A percentile compares a stretch with the other conserved stretches of the same genome.
Evolutionary conservation across 2,888 invertebrate species (phyloP).

Genomic region (Cerceris rybyensis): DNA sequence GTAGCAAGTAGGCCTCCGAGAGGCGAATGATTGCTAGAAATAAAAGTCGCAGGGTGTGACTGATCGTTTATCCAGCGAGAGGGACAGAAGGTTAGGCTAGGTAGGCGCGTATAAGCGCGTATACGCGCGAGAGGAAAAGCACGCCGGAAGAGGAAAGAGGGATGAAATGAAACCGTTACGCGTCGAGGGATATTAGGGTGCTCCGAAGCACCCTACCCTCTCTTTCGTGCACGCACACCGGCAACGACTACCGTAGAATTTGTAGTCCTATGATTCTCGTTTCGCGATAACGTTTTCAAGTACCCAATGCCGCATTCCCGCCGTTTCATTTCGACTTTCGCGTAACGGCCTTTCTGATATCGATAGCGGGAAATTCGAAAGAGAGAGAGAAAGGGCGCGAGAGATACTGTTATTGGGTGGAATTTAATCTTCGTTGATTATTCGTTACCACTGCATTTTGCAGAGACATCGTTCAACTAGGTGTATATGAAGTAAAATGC

Average conservation of each 20-base stretch:
- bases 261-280: slow-evolving; percentile 62
- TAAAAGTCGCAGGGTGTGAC: slow-evolving; percentile 79
- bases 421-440: slow-evolving; percentile 61
- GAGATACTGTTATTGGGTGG: slow-evolving; percentile 54
- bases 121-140: slow-evolving; percentile 52
- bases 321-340: slow-evolving; percentile 71
- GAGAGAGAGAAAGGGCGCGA: neutral
- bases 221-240: slow-evolving; percentile 21
- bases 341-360: slow-evolving; percentile 46
- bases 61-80: slow-evolving; percentile 74
- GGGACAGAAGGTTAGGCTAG: slow-evolving; percentile 41
- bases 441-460: slow-evolving; percentile 35
- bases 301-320: slow-evolving; percentile 69
- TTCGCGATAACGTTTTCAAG: slow-evolving; percentile 64
- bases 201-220: slow-evolving; percentile 47
- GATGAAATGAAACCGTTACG: slow-evolving; percentile 69
- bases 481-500: neutral
- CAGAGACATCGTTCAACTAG: slow-evolving; percentile 23
- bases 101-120: slow-evolving; percentile 40
- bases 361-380: slow-evolving; percentile 44
- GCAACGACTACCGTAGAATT: slow-evolving; percentile 60
- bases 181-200: slow-evolving; percentile 69
- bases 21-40: slow-evolving; percentile 75
- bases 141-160: slow-evolving; percentile 41
- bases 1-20: slow-evolving; percentile 63